Evolutionary conservation across 2,888 invertebrate genomes (phyloP).

Genomic region (Anthophora plumipes): DNA sequence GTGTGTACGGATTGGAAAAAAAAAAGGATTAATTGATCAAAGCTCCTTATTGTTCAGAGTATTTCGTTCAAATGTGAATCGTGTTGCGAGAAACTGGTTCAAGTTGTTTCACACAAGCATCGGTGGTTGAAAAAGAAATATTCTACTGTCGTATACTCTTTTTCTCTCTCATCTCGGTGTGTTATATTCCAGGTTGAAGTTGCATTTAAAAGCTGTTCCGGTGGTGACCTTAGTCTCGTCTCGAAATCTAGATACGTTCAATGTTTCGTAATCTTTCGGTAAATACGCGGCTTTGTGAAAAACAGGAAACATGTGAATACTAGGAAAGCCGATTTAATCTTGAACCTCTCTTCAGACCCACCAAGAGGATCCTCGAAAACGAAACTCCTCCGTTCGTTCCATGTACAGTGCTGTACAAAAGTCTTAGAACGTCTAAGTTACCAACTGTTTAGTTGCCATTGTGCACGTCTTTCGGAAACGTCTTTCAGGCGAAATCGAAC

Average conservation of each 20-base stretch:
- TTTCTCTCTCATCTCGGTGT: background rate
- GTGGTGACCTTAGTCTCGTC: conserved; percentile 10
- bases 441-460: too few species aligned
- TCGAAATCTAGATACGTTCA: conserved; percentile 25
- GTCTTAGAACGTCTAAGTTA: too few species aligned
- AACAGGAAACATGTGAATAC: conserved; percentile 42
- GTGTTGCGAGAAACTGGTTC: background rate
- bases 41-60: background rate
- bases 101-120: background rate
- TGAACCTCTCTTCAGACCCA: conserved; percentile 21
- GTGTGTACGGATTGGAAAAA: too few species aligned
- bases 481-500: too few species aligned
- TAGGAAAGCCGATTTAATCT: conserved; percentile 55
- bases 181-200: background rate
- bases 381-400: conserved; percentile 34
- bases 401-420: background rate
- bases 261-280: conserved; percentile 42
- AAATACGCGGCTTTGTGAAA: conserved; percentile 51
- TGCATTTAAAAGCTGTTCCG: background rate
- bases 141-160: too few species aligned
- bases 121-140: background rate
- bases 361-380: conserved; percentile 39
- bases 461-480: too few species aligned
- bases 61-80: background rate
- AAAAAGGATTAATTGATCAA: background rate